Conservation (phyloP, 2,797 vertebrate species). For the Fundulus diaphanus region DNA sequence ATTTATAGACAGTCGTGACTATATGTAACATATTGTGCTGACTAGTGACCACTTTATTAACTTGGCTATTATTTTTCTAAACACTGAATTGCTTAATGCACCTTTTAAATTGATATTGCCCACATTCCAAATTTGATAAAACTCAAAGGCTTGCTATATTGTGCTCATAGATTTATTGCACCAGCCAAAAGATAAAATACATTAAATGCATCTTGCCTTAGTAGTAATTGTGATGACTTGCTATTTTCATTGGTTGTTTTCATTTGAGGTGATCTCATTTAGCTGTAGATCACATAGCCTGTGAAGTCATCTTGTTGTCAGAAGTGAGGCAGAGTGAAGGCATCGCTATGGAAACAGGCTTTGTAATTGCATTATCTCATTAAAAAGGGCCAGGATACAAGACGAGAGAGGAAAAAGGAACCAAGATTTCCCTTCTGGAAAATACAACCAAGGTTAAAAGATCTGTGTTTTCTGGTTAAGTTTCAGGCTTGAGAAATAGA, state of each 20-base stretch:
- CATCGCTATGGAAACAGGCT: conserved; percentile 74
- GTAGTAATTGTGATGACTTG: not conserved
- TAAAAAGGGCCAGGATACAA: conserved; percentile 41
- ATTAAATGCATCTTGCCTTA: not conserved
- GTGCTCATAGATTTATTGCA: not conserved
- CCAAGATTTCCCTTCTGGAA: conserved; percentile 1
- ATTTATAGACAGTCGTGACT: conserved; percentile 21
- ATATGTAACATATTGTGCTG: not conserved
- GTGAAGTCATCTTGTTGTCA: conserved; percentile 48
- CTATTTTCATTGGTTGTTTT: conserved; percentile 16
- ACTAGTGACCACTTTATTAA: conserved; percentile 14
- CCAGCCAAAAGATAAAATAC: not conserved
- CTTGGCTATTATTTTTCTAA: not conserved
- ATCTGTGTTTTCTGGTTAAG: not conserved
- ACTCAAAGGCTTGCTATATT: not conserved
- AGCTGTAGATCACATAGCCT: conserved; percentile 10
- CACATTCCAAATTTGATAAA: not conserved
- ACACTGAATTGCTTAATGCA: not conserved
- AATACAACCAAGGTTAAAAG: not conserved
- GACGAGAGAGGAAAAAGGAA: conserved; percentile 23
- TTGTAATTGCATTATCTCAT: conserved; percentile 64
- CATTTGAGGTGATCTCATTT: conserved; percentile 50
- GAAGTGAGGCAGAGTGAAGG: conserved; percentile 47
- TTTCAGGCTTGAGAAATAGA: not conserved
- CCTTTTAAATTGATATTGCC: not conserved